Conservation (phyloP, 2,113 vertebrate genomes). For the Solea solea region DNA sequence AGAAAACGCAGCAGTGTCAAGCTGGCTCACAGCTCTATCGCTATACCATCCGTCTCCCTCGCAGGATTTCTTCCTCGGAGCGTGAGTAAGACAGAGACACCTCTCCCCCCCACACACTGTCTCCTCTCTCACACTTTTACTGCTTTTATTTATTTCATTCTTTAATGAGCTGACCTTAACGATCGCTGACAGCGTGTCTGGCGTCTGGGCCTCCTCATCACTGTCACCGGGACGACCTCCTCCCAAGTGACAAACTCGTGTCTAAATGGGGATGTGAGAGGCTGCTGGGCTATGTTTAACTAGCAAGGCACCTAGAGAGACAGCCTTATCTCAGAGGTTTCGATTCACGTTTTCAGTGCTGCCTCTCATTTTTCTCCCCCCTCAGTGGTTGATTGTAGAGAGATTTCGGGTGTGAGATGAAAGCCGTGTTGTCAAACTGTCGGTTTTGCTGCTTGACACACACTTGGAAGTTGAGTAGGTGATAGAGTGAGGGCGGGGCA, state of each 20-base stretch:
- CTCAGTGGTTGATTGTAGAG: conserved; percentile 53
- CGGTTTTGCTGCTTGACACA: conserved; percentile 65
- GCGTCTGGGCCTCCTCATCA: conserved; percentile 67
- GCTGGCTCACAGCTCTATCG: conserved; percentile 67
- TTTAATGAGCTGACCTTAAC: conserved; percentile 80
- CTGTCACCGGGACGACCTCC: conserved; percentile 74
- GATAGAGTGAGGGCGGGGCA: conserved; percentile 33
- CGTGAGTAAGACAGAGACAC: conserved; percentile 28
- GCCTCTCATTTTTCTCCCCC: conserved; percentile 41
- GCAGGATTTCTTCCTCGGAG: conserved; percentile 50
- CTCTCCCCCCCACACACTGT: conserved; percentile 30
- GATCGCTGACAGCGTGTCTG: conserved; percentile 73
- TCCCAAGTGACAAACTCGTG: conserved; percentile 68
- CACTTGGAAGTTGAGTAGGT: conserved; percentile 70
- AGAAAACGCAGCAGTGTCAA: conserved; percentile 66
- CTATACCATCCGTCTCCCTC: conserved; percentile 42
- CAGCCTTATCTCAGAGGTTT: conserved; percentile 53
- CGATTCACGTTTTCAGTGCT: conserved; percentile 48
- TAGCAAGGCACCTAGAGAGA: conserved; percentile 70
- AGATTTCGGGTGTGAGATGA: conserved; percentile 61
- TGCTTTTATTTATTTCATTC: conserved; percentile 68
- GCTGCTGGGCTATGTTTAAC: conserved; percentile 77
- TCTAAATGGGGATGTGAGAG: conserved; percentile 79
- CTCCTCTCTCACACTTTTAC: conserved; percentile 48
- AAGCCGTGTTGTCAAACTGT: conserved; percentile 69